A percentile compares a stretch with the other conserved stretches of the same genome.
Evolutionary conservation across 2,113 vertebrate species (phyloP).

Genomic region (Ceratotherium simum): DNA sequence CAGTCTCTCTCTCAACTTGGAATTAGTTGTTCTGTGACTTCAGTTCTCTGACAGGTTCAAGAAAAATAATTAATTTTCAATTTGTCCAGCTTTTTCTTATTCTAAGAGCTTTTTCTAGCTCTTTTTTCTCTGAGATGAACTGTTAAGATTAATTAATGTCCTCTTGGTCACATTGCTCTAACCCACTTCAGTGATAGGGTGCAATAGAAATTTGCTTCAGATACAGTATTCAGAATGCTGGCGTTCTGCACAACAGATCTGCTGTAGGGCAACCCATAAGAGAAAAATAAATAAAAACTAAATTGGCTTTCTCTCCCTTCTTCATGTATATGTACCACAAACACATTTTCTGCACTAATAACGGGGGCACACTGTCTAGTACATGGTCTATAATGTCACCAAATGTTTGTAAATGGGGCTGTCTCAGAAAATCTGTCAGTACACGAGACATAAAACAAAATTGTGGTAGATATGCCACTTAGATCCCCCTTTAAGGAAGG

Average conservation of each 20-base stretch:
- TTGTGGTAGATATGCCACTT: background rate
- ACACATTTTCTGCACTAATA: background rate
- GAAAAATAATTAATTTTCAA: background rate
- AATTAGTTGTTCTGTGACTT: background rate
- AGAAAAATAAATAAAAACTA: background rate
- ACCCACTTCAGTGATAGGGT: background rate
- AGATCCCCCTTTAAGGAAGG: background rate
- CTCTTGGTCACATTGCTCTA: background rate
- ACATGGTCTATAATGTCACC: background rate
- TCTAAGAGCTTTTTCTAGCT: background rate
- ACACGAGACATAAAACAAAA: background rate
- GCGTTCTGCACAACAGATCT: background rate
- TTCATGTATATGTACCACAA: background rate
- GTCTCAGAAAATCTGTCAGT: background rate
- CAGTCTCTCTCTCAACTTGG: background rate
- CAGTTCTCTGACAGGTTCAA: background rate
- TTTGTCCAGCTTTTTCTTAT: background rate
- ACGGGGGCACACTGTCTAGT: background rate
- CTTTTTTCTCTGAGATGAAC: background rate
- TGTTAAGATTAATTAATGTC: background rate
- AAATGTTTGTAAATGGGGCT: background rate
- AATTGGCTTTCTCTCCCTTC: background rate
- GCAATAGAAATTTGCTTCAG: background rate
- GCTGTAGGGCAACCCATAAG: background rate
- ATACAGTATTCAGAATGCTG: background rate